Evolutionary conservation across 2,797 vertebrate genomes (phyloP).

Genomic region (Monodelphis domestica): DNA sequence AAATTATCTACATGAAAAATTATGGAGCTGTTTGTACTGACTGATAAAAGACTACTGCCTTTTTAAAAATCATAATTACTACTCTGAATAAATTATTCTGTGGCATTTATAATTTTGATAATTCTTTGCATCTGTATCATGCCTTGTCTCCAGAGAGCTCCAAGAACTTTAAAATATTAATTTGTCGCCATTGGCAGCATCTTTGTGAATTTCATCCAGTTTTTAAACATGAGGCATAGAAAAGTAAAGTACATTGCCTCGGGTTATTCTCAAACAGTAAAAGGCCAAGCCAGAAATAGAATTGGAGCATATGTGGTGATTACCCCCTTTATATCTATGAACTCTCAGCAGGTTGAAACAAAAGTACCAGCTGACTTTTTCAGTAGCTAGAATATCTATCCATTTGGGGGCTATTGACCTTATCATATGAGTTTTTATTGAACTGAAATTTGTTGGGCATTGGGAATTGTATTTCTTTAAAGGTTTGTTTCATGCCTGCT

Average conservation of each 20-base stretch:
- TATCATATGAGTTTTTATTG: not conserved
- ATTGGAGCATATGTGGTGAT: conserved; percentile 15
- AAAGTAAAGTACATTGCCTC: conserved; percentile 33
- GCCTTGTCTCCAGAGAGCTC: conserved; percentile 7
- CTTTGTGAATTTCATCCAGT: conserved; percentile 41
- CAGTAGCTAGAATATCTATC: not conserved
- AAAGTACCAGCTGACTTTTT: not conserved
- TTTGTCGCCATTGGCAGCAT: not conserved
- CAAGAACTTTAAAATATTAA: conserved; percentile 40
- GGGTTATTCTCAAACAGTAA: conserved; percentile 15
- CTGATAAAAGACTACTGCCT: conserved; percentile 6
- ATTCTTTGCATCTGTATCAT: not conserved
- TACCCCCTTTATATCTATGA: conserved; percentile 34
- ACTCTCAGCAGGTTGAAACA: not conserved
- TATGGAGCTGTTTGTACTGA: conserved; percentile 30
- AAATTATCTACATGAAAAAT: conserved; percentile 21
- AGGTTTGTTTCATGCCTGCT: not conserved
- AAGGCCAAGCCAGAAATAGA: conserved; percentile 46
- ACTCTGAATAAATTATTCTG: conserved; percentile 43
- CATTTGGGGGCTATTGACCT: not conserved
- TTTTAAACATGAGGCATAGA: conserved; percentile 40
- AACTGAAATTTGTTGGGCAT: not conserved
- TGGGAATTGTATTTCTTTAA: not conserved
- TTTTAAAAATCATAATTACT: not conserved
- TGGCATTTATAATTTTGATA: conserved; percentile 25